Conservation (phyloP, 2,113 vertebrate species). For the Xiphophorus hellerii region DNA sequence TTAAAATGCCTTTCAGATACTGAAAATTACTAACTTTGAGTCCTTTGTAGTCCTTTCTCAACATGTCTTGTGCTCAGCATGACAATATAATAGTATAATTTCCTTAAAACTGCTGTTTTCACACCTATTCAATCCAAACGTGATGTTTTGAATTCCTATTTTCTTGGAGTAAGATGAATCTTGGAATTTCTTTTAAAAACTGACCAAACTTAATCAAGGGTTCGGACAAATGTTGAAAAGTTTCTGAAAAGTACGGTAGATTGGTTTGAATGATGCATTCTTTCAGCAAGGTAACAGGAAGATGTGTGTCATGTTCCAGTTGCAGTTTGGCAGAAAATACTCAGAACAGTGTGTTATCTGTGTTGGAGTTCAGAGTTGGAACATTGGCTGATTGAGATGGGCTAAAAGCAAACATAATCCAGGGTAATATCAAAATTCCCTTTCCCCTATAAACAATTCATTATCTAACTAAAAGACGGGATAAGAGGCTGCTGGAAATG, state of each 20-base stretch:
- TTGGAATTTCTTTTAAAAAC: too few relatives aligned
- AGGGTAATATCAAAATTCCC: not conserved
- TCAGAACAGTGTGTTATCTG: conserved; percentile 20
- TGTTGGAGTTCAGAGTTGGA: conserved; percentile 10
- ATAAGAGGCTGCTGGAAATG: not conserved
- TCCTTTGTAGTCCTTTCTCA: not conserved
- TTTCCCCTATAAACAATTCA: not conserved
- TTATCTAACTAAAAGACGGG: not conserved
- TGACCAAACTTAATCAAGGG: too few relatives aligned
- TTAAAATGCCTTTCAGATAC: not conserved
- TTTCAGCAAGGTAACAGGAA: conserved; percentile 36
- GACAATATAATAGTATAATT: too few relatives aligned
- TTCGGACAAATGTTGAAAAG: not conserved
- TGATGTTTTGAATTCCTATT: too few relatives aligned
- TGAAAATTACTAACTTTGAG: not conserved
- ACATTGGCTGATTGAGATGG: not conserved
- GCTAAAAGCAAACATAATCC: not conserved
- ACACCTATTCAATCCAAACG: too few relatives aligned
- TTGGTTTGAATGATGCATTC: conserved; percentile 32
- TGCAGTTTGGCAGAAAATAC: conserved; percentile 20
- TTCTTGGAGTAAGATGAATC: too few relatives aligned
- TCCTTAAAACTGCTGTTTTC: too few relatives aligned
- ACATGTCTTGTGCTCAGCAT: too few relatives aligned
- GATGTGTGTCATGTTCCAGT: conserved; percentile 44
- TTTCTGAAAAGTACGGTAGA: not conserved